These are phyloP conservation scores for Pseudomyrmex cubaensis DNA, from an alignment of 1,140 invertebrate species.

Conservation along the genomic window DNA sequence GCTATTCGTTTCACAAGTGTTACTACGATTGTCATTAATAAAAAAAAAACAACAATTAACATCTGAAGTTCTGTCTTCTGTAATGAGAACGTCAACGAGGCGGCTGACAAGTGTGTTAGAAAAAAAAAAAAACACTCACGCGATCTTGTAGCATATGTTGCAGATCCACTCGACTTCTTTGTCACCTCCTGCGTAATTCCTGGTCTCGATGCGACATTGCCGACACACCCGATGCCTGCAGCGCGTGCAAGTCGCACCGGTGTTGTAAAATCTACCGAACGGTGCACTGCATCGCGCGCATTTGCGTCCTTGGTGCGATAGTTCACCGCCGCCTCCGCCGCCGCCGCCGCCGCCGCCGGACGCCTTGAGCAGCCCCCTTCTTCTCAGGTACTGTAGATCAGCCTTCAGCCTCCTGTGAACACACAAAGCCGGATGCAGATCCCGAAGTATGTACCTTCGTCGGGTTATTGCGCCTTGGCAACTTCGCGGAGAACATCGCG, in stretches of 20 bases:
- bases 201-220: slow-evolving; percentile 88
- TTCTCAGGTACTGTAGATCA: slow-evolving; percentile 87
- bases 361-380: slow-evolving; percentile 86
- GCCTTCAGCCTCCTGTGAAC: slow-evolving; percentile 88
- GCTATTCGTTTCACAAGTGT: background rate
- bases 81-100: too few species aligned
- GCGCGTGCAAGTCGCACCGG: slow-evolving; percentile 89
- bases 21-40: background rate
- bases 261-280: slow-evolving; percentile 91
- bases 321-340: slow-evolving; percentile 67
- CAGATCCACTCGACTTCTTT: slow-evolving; percentile 90
- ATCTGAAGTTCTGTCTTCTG: background rate
- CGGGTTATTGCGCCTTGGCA: background rate
- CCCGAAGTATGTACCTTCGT: background rate
- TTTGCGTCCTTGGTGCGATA: slow-evolving; percentile 85
- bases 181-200: slow-evolving; percentile 71
- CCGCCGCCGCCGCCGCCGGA: slow-evolving; percentile 63
- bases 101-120: too few species aligned
- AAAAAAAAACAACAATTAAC: background rate
- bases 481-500: slow-evolving; percentile 25
- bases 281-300: slow-evolving; percentile 90
- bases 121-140: slow-evolving; percentile 85
- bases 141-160: slow-evolving; percentile 90
- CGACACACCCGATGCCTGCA: slow-evolving; percentile 91
- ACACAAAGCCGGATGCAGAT: slow-evolving; percentile 57